These are phyloP conservation scores for Pelvicachromis taeniatus DNA, from an alignment of 2,113 vertebrate genomes.

Conservation along the genomic window DNA sequence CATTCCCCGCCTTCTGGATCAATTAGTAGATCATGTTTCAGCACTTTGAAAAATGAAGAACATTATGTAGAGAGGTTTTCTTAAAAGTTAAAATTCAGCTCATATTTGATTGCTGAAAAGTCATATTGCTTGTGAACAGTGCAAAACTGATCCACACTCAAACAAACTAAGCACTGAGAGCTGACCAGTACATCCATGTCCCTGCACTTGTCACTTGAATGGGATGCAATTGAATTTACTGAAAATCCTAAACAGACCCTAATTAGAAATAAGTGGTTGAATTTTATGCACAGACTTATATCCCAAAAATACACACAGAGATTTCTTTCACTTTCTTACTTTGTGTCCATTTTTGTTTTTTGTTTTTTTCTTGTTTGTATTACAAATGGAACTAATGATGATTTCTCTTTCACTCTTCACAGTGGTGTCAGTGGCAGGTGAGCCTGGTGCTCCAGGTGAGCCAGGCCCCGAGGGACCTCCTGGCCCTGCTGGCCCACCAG, in stretches of 20 bases:
- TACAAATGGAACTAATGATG: not conserved
- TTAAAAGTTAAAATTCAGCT: not conserved
- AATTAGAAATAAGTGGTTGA: not conserved
- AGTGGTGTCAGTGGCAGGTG: slow-evolving; percentile 71
- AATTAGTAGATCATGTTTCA: not conserved
- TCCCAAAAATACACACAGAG: not conserved
- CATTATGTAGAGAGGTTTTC: not conserved
- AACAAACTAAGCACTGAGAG: not conserved
- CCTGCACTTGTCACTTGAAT: not conserved
- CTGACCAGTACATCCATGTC: not conserved
- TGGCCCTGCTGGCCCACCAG: slow-evolving; percentile 67
- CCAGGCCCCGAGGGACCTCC: slow-evolving; percentile 70
- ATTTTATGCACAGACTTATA: not conserved
- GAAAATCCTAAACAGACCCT: not conserved
- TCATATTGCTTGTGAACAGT: not conserved
- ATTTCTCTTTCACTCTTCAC: slow-evolving; percentile 7
- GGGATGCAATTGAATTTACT: not conserved
- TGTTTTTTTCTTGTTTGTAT: not conserved
- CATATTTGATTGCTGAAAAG: not conserved
- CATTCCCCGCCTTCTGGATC: not conserved
- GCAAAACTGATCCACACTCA: not conserved
- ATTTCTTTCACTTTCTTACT: not conserved
- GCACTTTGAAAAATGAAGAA: not conserved
- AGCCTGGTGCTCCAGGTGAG: slow-evolving; percentile 75
- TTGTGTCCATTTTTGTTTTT: not conserved